phyloP scores from a whole-genome alignment of 2,113 vertebrate genomes.

The Jaculus jaculus region DNA sequence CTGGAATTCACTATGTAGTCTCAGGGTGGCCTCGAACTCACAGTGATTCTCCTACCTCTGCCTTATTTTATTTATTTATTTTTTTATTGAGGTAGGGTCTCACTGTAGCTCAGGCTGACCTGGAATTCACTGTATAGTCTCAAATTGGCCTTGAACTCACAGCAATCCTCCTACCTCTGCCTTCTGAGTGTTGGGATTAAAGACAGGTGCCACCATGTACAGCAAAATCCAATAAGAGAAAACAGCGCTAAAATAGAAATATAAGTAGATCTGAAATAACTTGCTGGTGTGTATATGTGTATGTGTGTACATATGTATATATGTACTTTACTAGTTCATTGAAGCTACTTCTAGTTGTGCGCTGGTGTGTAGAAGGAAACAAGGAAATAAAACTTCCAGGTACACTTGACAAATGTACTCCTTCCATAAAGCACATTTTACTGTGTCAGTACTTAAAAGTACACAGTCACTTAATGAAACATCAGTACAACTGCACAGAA shows the following conservation, averaged over 20 bases:
- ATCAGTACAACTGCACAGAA: slow-evolving; percentile 78
- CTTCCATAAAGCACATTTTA: slow-evolving; percentile 77
- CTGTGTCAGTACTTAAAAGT: slow-evolving; percentile 27
- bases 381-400: slow-evolving; percentile 74
- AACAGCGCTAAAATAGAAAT: slow-evolving; percentile 68
- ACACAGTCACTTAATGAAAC: slow-evolving; percentile 49
- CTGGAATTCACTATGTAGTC: too few relatives aligned
- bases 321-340: slow-evolving; percentile 53
- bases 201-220: too few relatives aligned
- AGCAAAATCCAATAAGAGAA: slow-evolving; percentile 61
- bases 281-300: too few relatives aligned
- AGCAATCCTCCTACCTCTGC: too few relatives aligned
- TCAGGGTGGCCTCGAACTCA: too few relatives aligned
- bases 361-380: slow-evolving; percentile 74
- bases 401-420: slow-evolving; percentile 60
- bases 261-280: slow-evolving; percentile 68
- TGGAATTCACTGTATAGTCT: too few relatives aligned
- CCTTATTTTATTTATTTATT: too few relatives aligned
- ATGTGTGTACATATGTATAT: not conserved
- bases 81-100: too few relatives aligned
- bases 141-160: too few relatives aligned
- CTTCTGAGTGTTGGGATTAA: too few relatives aligned
- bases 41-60: too few relatives aligned
- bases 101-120: too few relatives aligned
- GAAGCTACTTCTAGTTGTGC: slow-evolving; percentile 73